These are phyloP conservation scores for Syngnathus scovelli DNA, from an alignment of 2,113 vertebrate species.

Conservation along the genomic window DNA sequence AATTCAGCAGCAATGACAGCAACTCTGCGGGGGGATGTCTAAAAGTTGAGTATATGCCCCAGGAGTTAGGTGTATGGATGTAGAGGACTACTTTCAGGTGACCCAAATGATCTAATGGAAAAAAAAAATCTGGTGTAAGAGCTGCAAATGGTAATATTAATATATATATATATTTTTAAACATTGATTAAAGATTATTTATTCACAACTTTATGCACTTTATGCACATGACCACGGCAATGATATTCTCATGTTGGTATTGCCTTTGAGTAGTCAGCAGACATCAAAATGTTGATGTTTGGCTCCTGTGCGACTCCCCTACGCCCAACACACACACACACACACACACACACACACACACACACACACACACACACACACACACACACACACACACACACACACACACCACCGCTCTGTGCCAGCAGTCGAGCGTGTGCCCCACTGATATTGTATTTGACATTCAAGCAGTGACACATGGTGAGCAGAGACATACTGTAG, in stretches of 20 bases:
- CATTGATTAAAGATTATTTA: too few relatives aligned
- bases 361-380: too few relatives aligned
- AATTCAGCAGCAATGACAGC: not conserved
- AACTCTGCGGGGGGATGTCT: constrained; percentile 13
- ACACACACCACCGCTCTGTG: constrained; percentile 1
- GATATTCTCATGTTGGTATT: constrained; percentile 1
- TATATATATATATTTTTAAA: too few relatives aligned
- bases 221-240: not conserved
- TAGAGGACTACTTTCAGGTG: not conserved
- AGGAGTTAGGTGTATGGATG: not conserved
- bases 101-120: not conserved
- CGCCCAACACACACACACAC: not conserved
- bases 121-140: not conserved
- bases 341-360: too few relatives aligned
- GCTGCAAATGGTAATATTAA: not conserved
- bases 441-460: constrained; percentile 35
- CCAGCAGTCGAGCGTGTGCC: constrained; percentile 18
- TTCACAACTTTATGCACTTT: not conserved
- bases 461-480: constrained; percentile 30
- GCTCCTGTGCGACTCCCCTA: constrained; percentile 7
- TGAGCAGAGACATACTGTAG: constrained; percentile 23
- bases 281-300: constrained; percentile 17
- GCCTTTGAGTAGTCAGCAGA: constrained; percentile 4
- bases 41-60: constrained; percentile 10
- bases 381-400: not conserved